Evolutionary conservation across 2,888 invertebrate genomes (phyloP), one percentile per base, ranked within the genome.

Genomic region (Cephus pygmeus): DNA sequence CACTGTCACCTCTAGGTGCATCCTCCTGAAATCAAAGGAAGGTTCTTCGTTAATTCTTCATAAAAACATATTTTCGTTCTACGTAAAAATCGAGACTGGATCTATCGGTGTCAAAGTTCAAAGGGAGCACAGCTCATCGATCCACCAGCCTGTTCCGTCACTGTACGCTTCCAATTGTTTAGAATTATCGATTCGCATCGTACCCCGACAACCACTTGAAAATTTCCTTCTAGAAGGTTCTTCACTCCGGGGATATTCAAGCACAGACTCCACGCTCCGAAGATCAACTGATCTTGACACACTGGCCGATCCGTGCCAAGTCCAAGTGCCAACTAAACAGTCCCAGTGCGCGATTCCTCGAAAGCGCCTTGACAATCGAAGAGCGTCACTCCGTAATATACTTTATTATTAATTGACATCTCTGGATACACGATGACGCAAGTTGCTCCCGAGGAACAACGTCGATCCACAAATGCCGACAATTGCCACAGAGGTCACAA

Each of bases 241-340:
- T 69, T 69, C 30, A 33, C 71, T 30, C 71, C 3, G 31, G 71
- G 31, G 12, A 69, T 31, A n/a, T 33, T 12, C n/a, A 6, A 30
- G 33, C 33, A n/a, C 71, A 69, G 33, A 77, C 76, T 73, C 78
- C 73, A 75, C 73, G 71, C 79, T 78, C 80, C 73, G 75, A 78
- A 76, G 84, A 86, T 86, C 85, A 82, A 87, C 86, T 86, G 88
- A 88, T 88, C 88, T 88, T 88, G 88, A 88, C 88, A 88, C 83
- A 88, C 88, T 88, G 87, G 79, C 87, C 83, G 82, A 40, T 40
- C 12, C 69, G 69, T 83, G 84, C 85, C 85, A 87, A 83, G 78
- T 80, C 83, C 82, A 83, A 82, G 83, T 82, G 83, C 83, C 84
- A 33, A 69, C 69, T 69, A 40, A 40, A 15, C 15, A 40, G 4